Conservation (phyloP, 1,140 invertebrate species). For the Vollenhovia emeryi region DNA sequence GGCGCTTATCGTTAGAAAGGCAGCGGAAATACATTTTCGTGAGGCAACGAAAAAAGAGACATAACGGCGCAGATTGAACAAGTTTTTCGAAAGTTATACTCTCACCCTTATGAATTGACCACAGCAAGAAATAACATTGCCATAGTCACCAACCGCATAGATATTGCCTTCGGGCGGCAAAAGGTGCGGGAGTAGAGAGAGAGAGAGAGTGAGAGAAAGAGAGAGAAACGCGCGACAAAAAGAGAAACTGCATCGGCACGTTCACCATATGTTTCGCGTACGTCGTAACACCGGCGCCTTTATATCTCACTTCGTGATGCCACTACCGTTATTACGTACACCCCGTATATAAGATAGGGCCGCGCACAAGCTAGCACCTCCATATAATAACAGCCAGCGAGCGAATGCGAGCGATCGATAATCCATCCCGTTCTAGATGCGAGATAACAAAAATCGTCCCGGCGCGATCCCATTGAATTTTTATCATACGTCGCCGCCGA, state of each 20-base stretch:
- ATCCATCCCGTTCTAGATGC: constrained; percentile 65
- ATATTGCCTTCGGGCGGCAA: neutral
- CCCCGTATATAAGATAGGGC: constrained; percentile 13
- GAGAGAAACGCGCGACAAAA: neutral
- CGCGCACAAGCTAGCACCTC: neutral
- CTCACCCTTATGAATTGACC: neutral
- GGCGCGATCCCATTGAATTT: constrained; percentile 65
- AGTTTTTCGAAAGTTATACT: neutral
- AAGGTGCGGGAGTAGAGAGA: too few species aligned
- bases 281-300: constrained; percentile 25
- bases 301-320: constrained; percentile 48
- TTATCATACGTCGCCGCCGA: constrained; percentile 60
- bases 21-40: neutral
- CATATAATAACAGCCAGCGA: constrained; percentile 59
- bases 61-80: neutral
- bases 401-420: constrained; percentile 70
- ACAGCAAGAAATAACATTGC: constrained; percentile 14
- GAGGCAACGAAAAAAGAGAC: neutral
- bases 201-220: too few species aligned
- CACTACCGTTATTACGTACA: constrained; percentile 48
- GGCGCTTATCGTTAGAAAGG: neutral
- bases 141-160: neutral
- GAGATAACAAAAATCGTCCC: constrained; percentile 67
- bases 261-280: constrained; percentile 5
- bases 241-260: constrained; percentile 26